phyloP scores from a whole-genome alignment of 2,888 invertebrate species.

The Gryllus longicercus region DNA sequence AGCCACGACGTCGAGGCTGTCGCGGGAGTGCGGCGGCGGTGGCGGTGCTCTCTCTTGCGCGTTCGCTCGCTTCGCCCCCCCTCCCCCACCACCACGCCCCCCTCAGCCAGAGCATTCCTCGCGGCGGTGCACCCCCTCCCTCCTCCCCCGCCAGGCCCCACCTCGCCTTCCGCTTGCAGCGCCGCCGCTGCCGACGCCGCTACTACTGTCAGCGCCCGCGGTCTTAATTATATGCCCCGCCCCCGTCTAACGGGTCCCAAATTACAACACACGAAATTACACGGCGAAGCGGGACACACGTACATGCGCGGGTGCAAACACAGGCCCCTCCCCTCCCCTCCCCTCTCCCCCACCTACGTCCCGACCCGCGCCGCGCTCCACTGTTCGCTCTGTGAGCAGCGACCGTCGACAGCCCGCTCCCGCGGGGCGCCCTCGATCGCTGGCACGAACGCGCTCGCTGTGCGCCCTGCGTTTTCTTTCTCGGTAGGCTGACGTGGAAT shows the following conservation, averaged over 20 bases:
- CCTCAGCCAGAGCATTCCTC: too few relatives aligned
- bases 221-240: constrained; percentile 17
- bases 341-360: background rate
- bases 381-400: too few relatives aligned
- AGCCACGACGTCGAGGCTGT: background rate
- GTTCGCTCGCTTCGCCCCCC: background rate
- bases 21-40: background rate
- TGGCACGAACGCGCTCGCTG: too few relatives aligned
- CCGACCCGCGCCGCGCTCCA: background rate
- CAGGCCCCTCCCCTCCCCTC: background rate
- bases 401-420: too few relatives aligned
- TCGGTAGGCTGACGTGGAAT: too few relatives aligned
- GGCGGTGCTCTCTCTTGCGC: too few relatives aligned
- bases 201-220: background rate
- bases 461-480: too few relatives aligned
- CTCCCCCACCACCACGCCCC: background rate
- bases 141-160: background rate
- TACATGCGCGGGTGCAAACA: constrained; percentile 9
- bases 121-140: background rate
- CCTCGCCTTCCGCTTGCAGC: background rate
- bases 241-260: constrained; percentile 17
- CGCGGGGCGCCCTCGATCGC: too few relatives aligned
- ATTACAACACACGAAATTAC: constrained; percentile 17
- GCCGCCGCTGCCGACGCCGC: background rate
- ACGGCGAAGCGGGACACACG: constrained; percentile 17